A percentile compares a stretch with the other conserved stretches of the same genome.
Evolutionary conservation across 1,140 invertebrate genomes (phyloP).

Genomic region (Drosophila mauritiana): DNA sequence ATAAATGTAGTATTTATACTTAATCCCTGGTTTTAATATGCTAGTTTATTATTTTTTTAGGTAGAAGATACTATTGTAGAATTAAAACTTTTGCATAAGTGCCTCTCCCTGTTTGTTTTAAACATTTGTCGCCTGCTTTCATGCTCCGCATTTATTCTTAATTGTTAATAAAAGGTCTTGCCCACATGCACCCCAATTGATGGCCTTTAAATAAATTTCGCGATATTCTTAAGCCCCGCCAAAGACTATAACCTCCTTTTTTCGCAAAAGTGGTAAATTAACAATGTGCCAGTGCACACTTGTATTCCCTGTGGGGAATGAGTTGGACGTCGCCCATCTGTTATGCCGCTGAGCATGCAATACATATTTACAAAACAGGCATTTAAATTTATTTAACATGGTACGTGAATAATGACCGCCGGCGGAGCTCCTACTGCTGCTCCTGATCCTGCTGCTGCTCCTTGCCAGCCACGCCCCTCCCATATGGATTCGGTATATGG

Average conservation of each 20-base stretch:
- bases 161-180: neutral
- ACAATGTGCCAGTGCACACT: conserved; percentile 41
- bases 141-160: neutral
- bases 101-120: no score
- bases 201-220: conserved; percentile 23
- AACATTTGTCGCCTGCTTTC: neutral
- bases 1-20: no score
- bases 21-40: no score
- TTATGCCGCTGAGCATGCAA: conserved; percentile 65
- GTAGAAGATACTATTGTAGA: no score
- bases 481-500: conserved; percentile 46
- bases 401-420: conserved; percentile 81
- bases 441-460: conserved; percentile 15
- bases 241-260: conserved; percentile 9
- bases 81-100: no score
- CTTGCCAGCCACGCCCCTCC: conserved; percentile 48
- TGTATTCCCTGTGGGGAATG: conserved; percentile 18
- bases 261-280: conserved; percentile 51
- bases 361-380: conserved; percentile 83
- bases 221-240: conserved; percentile 24
- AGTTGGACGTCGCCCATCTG: conserved; percentile 49
- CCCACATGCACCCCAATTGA: neutral
- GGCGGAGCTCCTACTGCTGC: conserved; percentile 45
- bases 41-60: no score
- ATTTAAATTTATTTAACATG: conserved; percentile 83